Base-by-base conservation (phyloP, 2,888 invertebrate genomes). In the Acronicta psi region DNA sequence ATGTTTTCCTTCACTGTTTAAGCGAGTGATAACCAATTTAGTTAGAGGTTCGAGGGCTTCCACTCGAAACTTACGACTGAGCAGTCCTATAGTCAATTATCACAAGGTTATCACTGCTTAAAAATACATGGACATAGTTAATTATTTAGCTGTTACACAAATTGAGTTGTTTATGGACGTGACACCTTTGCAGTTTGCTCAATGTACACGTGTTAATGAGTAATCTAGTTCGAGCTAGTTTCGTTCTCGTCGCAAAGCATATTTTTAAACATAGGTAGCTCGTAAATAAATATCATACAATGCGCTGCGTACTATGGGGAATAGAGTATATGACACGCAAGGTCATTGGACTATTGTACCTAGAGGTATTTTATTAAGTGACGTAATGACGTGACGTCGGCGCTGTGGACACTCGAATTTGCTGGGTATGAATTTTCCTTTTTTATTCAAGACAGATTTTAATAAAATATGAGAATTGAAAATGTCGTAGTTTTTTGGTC, bases 281-380 rank as follows among this genome's bases (percentile, higher is more conserved):
- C 20, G 36, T 61, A 47, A 68, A 75, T 58, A 75, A 59, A 72
- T 59, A 50, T 31, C 47, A 50, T 47, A 62, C 52, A 69, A 55
- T 66, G 43, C 44, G 31, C 45, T 9, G 43, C 36, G 53, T 61
- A 69, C 77, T 56, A 59, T 59, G 31, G 66, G 61, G 62, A 70
- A 69, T 45, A 55, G 40, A 42, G 34, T 46, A 62, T 60, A 59
- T 62, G 49, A 59, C 57, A 73, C 52, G 60, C 74, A 76, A 75
- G 77, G 73, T 67, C 59, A 43, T 40, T 62, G 74, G 56, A 64
- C 63, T 46, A 50, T 51, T 31, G 57, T 49, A n/a, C 38, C 16
- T 49, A 23, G 37, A 34, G 16, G 23, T 16, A 44, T 51, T 50
- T 47, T 54, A 29, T 29, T 20, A 20, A 29, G 2, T 23, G 7